Conservation (phyloP, 2,888 invertebrate species). For the Coremacera marginata region DNA sequence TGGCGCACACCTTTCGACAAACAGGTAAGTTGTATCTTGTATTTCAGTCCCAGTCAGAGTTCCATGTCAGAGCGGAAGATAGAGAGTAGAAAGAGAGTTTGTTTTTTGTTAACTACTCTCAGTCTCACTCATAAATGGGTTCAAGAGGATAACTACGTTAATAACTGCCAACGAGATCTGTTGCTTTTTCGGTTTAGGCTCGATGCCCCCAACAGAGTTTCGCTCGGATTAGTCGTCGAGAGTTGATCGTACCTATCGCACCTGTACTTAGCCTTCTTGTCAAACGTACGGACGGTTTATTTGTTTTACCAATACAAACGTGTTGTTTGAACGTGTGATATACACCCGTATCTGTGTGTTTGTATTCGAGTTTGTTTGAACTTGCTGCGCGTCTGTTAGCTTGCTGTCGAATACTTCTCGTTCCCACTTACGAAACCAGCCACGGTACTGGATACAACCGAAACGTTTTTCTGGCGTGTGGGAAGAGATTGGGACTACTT, state of each 20-base stretch:
- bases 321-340: constrained; percentile 5
- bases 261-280: constrained; percentile 58
- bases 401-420: constrained; percentile 53
- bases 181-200: constrained; percentile 43
- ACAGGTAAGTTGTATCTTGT: constrained; percentile 25
- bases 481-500: constrained; percentile 70
- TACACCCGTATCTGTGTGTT: constrained; percentile 31
- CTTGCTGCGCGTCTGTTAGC: constrained; percentile 38
- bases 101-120: no score
- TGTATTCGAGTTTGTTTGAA: constrained; percentile 38
- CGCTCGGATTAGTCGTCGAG: constrained; percentile 67
- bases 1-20: constrained; percentile 14
- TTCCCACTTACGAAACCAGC: constrained; percentile 34
- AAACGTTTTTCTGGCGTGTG: constrained; percentile 59
- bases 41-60: not conserved
- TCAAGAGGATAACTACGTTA: not conserved
- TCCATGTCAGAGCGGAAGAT: not conserved
- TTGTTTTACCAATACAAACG: constrained; percentile 31
- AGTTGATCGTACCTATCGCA: constrained; percentile 68
- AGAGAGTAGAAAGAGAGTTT: not conserved
- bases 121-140: no score
- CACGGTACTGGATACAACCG: constrained; percentile 42
- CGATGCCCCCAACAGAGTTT: constrained; percentile 59
- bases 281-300: constrained; percentile 42
- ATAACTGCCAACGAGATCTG: constrained; percentile 16